Evolutionary conservation across 1,140 invertebrate genomes (phyloP), one percentile per base, ranked within the genome.

Genomic region (Caenorhabditis remanei): DNA sequence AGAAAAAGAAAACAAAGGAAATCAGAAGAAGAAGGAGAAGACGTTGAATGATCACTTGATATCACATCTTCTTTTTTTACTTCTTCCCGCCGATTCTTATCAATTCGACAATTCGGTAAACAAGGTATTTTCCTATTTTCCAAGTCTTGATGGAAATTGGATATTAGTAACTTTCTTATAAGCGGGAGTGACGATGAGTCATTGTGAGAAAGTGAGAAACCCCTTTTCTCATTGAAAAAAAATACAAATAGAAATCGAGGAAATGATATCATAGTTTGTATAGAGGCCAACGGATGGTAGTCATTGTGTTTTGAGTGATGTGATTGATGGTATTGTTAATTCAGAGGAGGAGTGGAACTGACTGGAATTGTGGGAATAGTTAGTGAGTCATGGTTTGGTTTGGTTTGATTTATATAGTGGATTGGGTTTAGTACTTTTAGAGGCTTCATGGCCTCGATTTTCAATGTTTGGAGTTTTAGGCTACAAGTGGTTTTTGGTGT

Each of bases 31-130:
- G 11, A 32, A 46, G 43, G 11, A 46, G 40, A 46, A 46, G 11
- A 32, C 41, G 65, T 32, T 7, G 63, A 40, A 11, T 65, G 24
- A 65, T 65, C 63, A 40, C 7, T 65, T 65, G 63, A 65, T 40
- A 40, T 65, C 63, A 32, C n/a, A 13, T n/a, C 16, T 0, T 32
- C 32, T 32, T 32, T 32, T 32, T 32, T 32, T 32, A 32, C 32
- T 32, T 32, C 32, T 32, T 32, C 32, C 32, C 32, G 32, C 32
- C 32, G 32, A 32, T 50, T 79, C 46, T 32, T 79, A 53, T 79
- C 46, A 79, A 21, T 24, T 32, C 32, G 32, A 5, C 19, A 79
- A 79, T 79, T 79, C 71, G 71, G 71, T 79, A 79, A 79, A 79
- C 71, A 79, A 48, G 41, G 32, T 32, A 32, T 32, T 32, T 32